These are phyloP conservation scores for Gopherus flavomarginatus DNA, from an alignment of 2,113 vertebrate species.

Conservation along the genomic window DNA sequence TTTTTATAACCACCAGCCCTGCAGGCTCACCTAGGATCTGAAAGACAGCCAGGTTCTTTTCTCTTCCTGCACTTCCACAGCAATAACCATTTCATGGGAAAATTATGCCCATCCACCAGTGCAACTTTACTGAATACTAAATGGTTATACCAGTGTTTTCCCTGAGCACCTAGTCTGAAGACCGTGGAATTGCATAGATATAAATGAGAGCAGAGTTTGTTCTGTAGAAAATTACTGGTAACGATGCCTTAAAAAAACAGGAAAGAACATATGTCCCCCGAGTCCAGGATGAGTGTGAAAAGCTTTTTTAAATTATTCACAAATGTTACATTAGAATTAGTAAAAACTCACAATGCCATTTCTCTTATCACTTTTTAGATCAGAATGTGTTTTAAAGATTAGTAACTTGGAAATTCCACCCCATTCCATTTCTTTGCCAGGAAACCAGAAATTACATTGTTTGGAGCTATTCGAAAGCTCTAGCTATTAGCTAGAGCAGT, in stretches of 20 bases:
- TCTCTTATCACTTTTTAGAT: background rate
- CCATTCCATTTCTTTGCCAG: background rate
- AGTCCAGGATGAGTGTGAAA: background rate
- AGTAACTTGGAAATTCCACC: background rate
- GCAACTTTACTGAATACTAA: background rate
- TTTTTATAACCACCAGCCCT: rapidly evolving
- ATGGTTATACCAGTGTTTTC: background rate
- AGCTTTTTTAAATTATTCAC: background rate
- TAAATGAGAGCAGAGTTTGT: background rate
- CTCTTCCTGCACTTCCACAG: background rate
- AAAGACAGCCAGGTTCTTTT: background rate
- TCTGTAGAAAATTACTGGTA: background rate
- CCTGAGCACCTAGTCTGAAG: no score
- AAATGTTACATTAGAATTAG: background rate
- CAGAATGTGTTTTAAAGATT: background rate
- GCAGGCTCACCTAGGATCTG: slow-evolving; percentile 24
- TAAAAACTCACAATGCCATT: background rate
- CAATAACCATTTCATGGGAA: background rate
- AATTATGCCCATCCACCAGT: background rate
- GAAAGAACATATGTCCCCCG: background rate
- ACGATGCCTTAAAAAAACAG: background rate
- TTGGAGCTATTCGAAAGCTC: background rate
- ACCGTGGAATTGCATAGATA: background rate
- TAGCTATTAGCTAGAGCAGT: no score
- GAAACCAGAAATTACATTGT: background rate